Percentiles rank a stretch among this genome's conserved stretches.
phyloP scores from a whole-genome alignment of 2,113 vertebrate genomes.

The Hippoglossus stenolepis region DNA sequence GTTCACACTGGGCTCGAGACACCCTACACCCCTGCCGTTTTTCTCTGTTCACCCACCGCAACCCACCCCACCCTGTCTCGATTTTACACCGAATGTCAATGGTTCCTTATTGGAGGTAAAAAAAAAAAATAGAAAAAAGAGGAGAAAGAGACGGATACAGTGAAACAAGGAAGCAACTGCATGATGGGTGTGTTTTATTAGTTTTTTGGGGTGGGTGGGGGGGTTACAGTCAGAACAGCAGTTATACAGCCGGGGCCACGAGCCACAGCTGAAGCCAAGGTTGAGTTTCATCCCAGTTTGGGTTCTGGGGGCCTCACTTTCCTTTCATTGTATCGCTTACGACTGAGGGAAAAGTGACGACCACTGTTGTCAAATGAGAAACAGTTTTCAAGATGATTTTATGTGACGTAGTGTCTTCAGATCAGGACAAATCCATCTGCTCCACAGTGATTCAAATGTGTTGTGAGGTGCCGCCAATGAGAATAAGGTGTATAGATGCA shows the following conservation, averaged over 20 bases:
- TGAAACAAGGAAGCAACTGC: constrained; percentile 75
- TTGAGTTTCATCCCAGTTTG: constrained; percentile 58
- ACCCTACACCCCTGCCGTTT: constrained; percentile 82
- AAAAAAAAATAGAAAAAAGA: constrained; percentile 39
- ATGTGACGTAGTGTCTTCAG: background rate
- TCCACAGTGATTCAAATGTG: background rate
- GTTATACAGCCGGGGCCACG: constrained; percentile 42
- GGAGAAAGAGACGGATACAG: constrained; percentile 35
- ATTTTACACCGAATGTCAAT: constrained; percentile 80
- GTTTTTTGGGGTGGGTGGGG: constrained; percentile 24
- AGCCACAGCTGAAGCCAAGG: constrained; percentile 72
- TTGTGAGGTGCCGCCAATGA: constrained; percentile 16
- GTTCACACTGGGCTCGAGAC: constrained; percentile 86
- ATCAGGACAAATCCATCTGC: background rate
- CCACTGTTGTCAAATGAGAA: background rate
- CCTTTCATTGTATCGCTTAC: constrained; percentile 24
- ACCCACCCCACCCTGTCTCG: constrained; percentile 51
- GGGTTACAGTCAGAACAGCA: constrained; percentile 59
- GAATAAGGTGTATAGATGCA: constrained; percentile 23
- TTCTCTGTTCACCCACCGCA: constrained; percentile 44
- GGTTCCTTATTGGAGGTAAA: constrained; percentile 66
- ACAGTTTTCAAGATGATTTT: background rate
- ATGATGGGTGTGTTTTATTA: constrained; percentile 68
- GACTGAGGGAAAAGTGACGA: constrained; percentile 23
- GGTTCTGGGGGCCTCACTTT: constrained; percentile 24